Conservation (phyloP, 2,113 vertebrate species). For the Mustela lutreola region DNA sequence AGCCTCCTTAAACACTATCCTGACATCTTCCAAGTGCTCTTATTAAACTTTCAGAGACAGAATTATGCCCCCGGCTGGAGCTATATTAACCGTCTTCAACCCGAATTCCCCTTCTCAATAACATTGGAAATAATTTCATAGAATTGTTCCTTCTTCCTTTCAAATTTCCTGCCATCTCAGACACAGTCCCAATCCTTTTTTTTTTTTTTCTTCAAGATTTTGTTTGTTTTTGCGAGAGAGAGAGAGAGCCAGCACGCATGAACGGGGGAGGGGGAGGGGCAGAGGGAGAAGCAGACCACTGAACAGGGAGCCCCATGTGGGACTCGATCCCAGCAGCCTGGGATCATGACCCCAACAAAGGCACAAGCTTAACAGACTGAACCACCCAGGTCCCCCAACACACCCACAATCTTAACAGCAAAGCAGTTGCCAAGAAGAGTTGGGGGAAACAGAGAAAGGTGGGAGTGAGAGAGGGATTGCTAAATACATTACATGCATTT, state of each 20-base stretch:
- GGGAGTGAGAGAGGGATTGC: neutral
- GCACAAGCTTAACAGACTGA: too few relatives aligned
- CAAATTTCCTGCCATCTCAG: neutral
- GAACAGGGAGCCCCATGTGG: too few relatives aligned
- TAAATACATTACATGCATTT: neutral
- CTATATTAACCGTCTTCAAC: neutral
- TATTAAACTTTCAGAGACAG: neutral
- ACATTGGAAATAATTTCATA: conserved; percentile 30
- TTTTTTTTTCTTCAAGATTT: too few relatives aligned
- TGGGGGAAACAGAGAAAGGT: neutral
- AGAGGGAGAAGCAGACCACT: too few relatives aligned
- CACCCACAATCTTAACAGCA: neutral
- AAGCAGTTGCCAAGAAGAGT: neutral
- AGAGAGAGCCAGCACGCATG: too few relatives aligned
- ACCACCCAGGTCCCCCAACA: neutral
- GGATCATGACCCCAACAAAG: too few relatives aligned
- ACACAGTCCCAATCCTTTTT: neutral
- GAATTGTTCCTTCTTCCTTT: conserved; percentile 22
- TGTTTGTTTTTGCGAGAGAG: too few relatives aligned
- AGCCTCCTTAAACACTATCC: neutral
- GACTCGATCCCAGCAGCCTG: too few relatives aligned
- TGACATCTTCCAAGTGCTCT: neutral
- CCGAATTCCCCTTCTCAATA: neutral
- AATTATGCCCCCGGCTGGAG: neutral
- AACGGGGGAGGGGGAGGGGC: too few relatives aligned